phyloP scores from a whole-genome alignment of 1,140 invertebrate species.

The Copidosoma floridanum region DNA sequence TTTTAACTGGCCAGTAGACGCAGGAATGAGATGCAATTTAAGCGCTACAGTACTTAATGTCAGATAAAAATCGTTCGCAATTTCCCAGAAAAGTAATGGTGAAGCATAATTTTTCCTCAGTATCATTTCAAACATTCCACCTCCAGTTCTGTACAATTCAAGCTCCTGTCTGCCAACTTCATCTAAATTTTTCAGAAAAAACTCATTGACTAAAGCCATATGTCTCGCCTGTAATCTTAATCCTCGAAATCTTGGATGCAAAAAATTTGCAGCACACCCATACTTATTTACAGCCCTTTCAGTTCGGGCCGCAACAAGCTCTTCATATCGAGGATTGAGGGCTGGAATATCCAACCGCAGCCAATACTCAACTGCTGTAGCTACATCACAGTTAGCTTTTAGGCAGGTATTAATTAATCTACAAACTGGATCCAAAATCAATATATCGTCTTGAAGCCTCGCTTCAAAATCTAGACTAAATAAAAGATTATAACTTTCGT shows the following conservation, averaged over 20 bases:
- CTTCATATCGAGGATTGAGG: too few relatives aligned
- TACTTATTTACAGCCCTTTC: background rate
- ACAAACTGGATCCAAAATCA: too few relatives aligned
- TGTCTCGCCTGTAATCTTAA: background rate
- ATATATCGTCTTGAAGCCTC: too few relatives aligned
- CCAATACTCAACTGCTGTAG: too few relatives aligned
- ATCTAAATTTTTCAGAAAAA: background rate
- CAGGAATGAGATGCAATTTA: background rate
- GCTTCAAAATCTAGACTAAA: too few relatives aligned
- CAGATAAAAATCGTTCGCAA: background rate
- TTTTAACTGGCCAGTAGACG: background rate
- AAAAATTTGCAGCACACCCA: background rate
- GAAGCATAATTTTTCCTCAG: background rate
- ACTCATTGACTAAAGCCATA: background rate
- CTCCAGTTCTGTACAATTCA: background rate
- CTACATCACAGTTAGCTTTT: too few relatives aligned
- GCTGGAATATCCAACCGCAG: too few relatives aligned
- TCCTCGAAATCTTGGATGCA: background rate
- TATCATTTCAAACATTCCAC: background rate
- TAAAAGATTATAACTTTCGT: too few relatives aligned
- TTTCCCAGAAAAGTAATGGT: background rate
- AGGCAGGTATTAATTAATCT: too few relatives aligned
- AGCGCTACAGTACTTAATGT: background rate
- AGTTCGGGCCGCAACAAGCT: slow-evolving; percentile 55
- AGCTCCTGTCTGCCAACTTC: background rate